A percentile compares a stretch with the other conserved stretches of the same genome.
phyloP scores from a whole-genome alignment of 2,888 invertebrate species.

The Osmoderma eremita region DNA sequence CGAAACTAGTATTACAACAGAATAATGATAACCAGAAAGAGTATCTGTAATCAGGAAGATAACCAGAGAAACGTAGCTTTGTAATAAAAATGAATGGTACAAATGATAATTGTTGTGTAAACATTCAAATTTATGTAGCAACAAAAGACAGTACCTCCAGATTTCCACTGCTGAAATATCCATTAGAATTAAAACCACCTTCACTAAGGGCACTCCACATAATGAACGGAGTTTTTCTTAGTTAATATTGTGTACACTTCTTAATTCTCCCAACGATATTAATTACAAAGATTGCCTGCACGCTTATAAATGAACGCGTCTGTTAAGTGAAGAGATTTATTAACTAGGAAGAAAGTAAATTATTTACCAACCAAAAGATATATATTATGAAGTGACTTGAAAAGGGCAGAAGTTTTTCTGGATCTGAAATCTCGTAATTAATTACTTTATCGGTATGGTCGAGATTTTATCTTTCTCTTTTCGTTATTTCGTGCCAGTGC shows the following conservation, averaged over 20 bases:
- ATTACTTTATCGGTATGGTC: constrained; percentile 30
- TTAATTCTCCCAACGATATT: not conserved
- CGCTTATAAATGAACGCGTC: constrained; percentile 6
- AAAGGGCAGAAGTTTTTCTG: constrained; percentile 32
- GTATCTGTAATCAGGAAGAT: too few relatives aligned
- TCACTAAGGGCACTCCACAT: too few relatives aligned
- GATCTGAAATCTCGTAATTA: constrained; percentile 36
- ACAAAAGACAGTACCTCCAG: too few relatives aligned
- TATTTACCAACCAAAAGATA: constrained; percentile 38
- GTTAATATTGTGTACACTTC: not conserved
- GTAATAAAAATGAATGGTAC: too few relatives aligned
- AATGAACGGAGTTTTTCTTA: not conserved
- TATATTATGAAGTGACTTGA: constrained; percentile 37
- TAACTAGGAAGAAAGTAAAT: constrained; percentile 38
- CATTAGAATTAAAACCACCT: too few relatives aligned
- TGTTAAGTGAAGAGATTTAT: constrained; percentile 23
- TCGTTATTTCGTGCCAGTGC: constrained; percentile 10
- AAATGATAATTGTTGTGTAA: too few relatives aligned
- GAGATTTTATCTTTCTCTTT: constrained; percentile 22
- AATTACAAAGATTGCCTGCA: constrained; percentile 22
- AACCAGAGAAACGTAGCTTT: too few relatives aligned
- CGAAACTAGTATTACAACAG: too few relatives aligned
- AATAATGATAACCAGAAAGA: too few relatives aligned
- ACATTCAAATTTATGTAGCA: too few relatives aligned
- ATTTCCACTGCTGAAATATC: too few relatives aligned